phyloP scores from a whole-genome alignment of 2,888 invertebrate genomes.

The Melolontha melolontha region DNA sequence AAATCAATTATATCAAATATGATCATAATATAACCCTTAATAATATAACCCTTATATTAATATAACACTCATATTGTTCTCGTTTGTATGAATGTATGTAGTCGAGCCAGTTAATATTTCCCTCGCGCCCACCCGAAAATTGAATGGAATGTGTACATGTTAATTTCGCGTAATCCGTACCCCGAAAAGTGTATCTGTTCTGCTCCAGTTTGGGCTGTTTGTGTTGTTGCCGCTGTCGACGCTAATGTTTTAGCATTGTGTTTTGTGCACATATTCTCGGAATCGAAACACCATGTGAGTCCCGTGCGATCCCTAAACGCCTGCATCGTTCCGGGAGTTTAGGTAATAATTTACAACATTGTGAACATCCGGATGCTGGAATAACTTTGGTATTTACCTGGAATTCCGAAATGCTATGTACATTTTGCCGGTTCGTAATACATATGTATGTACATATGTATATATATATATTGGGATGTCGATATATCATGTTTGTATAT shows the following conservation, averaged over 20 bases:
- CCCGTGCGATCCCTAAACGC: constrained; percentile 9
- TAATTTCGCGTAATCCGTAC: constrained; percentile 28
- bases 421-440: constrained; percentile 36
- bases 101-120: constrained; percentile 34
- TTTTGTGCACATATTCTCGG: neutral
- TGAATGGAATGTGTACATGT: constrained; percentile 35
- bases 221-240: constrained; percentile 1
- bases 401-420: constrained; percentile 48
- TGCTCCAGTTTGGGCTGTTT: neutral
- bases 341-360: constrained; percentile 45
- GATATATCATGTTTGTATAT: too few relatives aligned
- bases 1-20: too few relatives aligned
- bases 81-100: neutral
- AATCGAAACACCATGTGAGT: neutral
- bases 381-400: constrained; percentile 51
- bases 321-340: constrained; percentile 22
- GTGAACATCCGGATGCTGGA: constrained; percentile 47
- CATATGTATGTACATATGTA: constrained; percentile 10
- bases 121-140: constrained; percentile 16
- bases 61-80: too few relatives aligned
- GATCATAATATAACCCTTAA: too few relatives aligned
- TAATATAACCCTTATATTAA: too few relatives aligned
- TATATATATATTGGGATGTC: neutral
- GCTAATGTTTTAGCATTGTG: too few relatives aligned
- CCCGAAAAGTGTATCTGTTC: neutral